Percentiles rank a stretch among this genome's conserved stretches.
phyloP scores from a whole-genome alignment of 2,888 invertebrate genomes.

The Pogonocherus hispidulus region DNA sequence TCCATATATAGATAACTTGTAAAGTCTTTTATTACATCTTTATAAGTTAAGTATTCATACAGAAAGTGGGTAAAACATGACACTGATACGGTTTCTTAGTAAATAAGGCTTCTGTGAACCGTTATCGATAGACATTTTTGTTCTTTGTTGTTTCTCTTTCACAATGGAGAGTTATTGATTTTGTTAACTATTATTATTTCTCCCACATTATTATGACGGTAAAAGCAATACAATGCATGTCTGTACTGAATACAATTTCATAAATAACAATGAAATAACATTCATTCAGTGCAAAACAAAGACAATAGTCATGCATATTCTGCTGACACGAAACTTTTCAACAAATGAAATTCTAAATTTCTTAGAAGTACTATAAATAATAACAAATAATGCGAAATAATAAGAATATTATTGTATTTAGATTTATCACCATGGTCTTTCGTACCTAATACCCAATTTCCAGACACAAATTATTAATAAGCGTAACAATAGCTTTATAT shows the following conservation, averaged over 20 bases:
- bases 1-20: background rate
- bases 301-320: no score
- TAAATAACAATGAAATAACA: background rate
- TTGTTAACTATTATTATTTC: background rate
- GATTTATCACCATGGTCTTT: no score
- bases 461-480: no score
- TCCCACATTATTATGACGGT: background rate
- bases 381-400: no score
- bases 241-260: background rate
- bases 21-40: background rate
- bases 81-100: constrained; percentile 4
- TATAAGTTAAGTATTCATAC: background rate
- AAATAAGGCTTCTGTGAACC: constrained; percentile 2
- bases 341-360: no score
- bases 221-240: background rate
- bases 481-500: no score
- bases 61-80: background rate
- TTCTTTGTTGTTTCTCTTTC: background rate
- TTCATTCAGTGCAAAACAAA: no score
- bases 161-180: background rate
- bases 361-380: no score
- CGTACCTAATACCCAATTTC: no score
- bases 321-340: no score
- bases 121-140: background rate
- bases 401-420: no score